Percentiles rank a stretch among this genome's conserved stretches.
These are phyloP conservation scores for Diabrotica undecimpunctata DNA, from an alignment of 1,140 invertebrate species.

Conservation along the genomic window DNA sequence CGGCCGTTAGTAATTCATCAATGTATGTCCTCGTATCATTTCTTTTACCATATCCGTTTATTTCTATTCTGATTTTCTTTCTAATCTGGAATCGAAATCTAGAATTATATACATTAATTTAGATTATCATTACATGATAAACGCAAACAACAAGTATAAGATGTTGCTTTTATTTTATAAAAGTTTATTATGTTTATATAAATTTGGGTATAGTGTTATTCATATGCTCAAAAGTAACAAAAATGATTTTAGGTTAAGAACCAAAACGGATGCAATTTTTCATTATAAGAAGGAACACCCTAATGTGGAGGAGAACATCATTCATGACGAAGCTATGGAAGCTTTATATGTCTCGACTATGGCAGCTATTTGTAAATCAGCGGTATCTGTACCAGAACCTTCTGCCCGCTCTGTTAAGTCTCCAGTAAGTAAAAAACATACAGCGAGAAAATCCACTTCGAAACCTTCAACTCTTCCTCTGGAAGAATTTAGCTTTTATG, in stretches of 20 bases:
- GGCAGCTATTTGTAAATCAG: background rate
- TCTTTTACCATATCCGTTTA: too few relatives aligned
- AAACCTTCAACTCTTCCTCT: background rate
- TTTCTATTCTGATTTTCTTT: too few relatives aligned
- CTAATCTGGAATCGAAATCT: too few relatives aligned
- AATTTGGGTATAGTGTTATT: too few relatives aligned
- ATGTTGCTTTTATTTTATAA: too few relatives aligned
- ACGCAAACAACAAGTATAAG: too few relatives aligned
- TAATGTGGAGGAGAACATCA: background rate
- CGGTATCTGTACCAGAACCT: background rate
- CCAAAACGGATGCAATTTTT: background rate
- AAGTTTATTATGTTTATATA: too few relatives aligned
- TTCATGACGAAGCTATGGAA: constrained; percentile 5
- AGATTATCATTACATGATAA: too few relatives aligned
- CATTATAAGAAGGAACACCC: constrained; percentile 14
- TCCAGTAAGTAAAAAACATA: constrained; percentile 6
- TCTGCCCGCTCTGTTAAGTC: background rate
- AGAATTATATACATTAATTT: too few relatives aligned
- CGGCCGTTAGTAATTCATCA: too few relatives aligned
- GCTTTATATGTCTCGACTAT: background rate
- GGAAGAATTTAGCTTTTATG: constrained; percentile 28
- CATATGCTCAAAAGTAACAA: background rate
- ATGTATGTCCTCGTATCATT: too few relatives aligned
- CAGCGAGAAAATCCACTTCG: constrained; percentile 32
- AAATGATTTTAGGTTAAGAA: constrained; percentile 6